Conservation (phyloP, 2,797 vertebrate species). For the Nyctibius grandis region DNA sequence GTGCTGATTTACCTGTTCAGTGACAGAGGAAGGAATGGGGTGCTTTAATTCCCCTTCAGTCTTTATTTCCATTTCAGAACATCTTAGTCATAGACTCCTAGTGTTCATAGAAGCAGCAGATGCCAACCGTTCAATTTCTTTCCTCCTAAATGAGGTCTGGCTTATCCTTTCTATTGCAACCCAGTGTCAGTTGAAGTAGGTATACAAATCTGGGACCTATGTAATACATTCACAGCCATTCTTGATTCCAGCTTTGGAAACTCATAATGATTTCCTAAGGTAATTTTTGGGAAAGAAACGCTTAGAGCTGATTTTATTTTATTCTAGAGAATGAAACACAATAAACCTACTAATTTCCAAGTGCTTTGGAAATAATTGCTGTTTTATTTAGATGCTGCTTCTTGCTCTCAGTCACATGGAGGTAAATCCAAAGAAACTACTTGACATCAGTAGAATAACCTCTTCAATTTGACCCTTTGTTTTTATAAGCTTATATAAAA, state of each 20-base stretch:
- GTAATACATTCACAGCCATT: neutral
- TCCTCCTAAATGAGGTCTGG: neutral
- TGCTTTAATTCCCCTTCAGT: neutral
- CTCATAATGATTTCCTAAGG: neutral
- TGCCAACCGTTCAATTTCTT: neutral
- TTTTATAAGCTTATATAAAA: neutral
- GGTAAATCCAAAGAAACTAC: slow-evolving; percentile 10
- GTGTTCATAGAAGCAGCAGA: neutral
- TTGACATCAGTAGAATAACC: slow-evolving; percentile 12
- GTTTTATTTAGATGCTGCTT: neutral
- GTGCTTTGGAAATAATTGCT: neutral
- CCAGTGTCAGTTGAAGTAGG: neutral
- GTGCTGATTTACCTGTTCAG: neutral
- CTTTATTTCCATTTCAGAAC: neutral
- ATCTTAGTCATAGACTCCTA: neutral
- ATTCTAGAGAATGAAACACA: neutral
- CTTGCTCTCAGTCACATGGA: neutral
- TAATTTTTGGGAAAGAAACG: neutral
- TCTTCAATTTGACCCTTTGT: neutral
- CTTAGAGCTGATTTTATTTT: neutral
- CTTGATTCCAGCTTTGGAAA: neutral
- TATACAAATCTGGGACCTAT: neutral
- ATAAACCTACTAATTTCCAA: neutral
- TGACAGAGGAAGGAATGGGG: neutral
- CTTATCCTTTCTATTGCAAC: neutral